These are phyloP conservation scores for Aramus guarauna DNA, from an alignment of 2,113 vertebrate genomes.

Conservation along the genomic window DNA sequence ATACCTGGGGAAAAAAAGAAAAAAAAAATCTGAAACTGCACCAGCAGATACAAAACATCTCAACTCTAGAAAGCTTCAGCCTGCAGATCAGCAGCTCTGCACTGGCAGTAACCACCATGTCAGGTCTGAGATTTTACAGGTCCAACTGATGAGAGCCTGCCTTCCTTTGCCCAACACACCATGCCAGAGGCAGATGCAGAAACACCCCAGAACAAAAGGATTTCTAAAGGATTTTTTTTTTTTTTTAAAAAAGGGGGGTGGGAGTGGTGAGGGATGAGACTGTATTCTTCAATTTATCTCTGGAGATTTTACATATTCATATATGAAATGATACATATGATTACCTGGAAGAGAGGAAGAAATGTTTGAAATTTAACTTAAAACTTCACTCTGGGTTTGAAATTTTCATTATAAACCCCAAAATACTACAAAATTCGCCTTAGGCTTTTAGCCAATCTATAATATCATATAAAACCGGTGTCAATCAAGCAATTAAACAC, in stretches of 20 bases:
- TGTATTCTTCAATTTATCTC: not conserved
- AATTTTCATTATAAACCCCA: constrained; percentile 22
- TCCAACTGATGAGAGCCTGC: not conserved
- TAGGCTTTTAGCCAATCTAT: not conserved
- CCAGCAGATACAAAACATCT: not conserved
- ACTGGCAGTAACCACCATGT: not conserved
- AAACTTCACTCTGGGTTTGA: not conserved
- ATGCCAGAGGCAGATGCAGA: not conserved
- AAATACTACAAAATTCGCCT: not conserved
- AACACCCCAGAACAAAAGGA: not conserved
- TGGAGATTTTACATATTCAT: not conserved
- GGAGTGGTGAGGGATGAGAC: no score
- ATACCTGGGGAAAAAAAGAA: constrained; percentile 1
- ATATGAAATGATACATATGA: not conserved
- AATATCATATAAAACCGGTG: not conserved
- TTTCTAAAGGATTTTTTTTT: no score
- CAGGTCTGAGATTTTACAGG: not conserved
- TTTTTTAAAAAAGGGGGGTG: not conserved
- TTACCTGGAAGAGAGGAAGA: constrained; percentile 7
- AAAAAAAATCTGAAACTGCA: constrained; percentile 8
- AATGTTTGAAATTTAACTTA: constrained; percentile 42
- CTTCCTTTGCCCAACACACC: not conserved
- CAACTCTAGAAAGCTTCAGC: not conserved
- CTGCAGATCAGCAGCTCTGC: not conserved
- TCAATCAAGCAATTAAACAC: not conserved